These are phyloP conservation scores for Esox lucius DNA, from an alignment of 2,797 vertebrate species.

Conservation along the genomic window DNA sequence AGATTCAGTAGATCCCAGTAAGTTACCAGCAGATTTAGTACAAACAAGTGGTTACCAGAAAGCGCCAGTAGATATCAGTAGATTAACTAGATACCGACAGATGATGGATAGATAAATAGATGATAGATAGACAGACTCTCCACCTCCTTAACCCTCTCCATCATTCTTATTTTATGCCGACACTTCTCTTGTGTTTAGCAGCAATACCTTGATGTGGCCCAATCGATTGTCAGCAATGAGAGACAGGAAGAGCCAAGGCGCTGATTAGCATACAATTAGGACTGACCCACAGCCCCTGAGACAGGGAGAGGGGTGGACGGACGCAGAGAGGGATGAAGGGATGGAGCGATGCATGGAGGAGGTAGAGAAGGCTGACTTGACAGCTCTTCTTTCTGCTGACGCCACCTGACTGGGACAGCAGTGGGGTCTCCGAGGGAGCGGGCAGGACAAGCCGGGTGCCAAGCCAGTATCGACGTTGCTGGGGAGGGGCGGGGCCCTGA, in stretches of 20 bases:
- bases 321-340: slow-evolving; percentile 29
- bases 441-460: slow-evolving; percentile 64
- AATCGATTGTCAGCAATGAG: slow-evolving; percentile 74
- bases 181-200: slow-evolving; percentile 58
- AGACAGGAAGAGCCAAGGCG: slow-evolving; percentile 60
- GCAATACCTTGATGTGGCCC: slow-evolving; percentile 70
- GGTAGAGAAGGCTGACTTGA: slow-evolving; percentile 42
- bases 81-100: background rate
- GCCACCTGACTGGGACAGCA: slow-evolving; percentile 54
- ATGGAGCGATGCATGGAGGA: slow-evolving; percentile 51
- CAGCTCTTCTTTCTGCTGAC: slow-evolving; percentile 75
- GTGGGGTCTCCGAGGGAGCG: slow-evolving; percentile 66
- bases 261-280: slow-evolving; percentile 80
- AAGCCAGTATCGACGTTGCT: slow-evolving; percentile 72
- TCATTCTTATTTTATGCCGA: background rate
- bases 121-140: background rate
- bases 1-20: background rate
- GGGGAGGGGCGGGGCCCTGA: slow-evolving; percentile 56
- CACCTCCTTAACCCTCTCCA: background rate
- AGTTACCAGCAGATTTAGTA: background rate
- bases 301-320: slow-evolving; percentile 40
- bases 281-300: slow-evolving; percentile 69
- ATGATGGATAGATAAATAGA: too few species aligned
- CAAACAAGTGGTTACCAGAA: background rate
- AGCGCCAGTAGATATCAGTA: background rate